These are phyloP conservation scores for Prionailurus bengalensis DNA, from an alignment of 2,113 vertebrate species.

Conservation along the genomic window DNA sequence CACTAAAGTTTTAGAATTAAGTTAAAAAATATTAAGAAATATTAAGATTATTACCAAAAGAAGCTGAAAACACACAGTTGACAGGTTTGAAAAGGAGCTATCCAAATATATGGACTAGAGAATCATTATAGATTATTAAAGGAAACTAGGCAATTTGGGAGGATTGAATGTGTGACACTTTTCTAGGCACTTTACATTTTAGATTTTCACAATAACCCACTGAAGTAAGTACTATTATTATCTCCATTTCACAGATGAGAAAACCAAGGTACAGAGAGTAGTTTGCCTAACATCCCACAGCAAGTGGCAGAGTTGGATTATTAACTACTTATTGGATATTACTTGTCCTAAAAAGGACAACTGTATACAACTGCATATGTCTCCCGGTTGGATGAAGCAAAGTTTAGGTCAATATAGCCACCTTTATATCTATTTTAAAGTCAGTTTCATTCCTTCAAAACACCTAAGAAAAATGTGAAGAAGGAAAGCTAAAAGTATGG, in stretches of 20 bases:
- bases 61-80: constrained; percentile 19
- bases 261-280: constrained; percentile 13
- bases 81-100: constrained; percentile 16
- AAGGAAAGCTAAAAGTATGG: neutral
- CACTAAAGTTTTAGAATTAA: constrained; percentile 49
- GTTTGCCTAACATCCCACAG: neutral
- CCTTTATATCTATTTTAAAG: constrained; percentile 19
- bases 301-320: neutral
- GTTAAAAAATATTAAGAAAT: constrained; percentile 17
- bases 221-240: neutral
- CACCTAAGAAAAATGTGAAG: constrained; percentile 42
- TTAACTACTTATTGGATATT: neutral
- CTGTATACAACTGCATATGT: neutral
- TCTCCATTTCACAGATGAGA: neutral
- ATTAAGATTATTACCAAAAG: neutral
- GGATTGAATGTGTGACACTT: neutral
- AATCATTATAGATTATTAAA: constrained; percentile 12
- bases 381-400: neutral
- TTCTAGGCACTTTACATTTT: constrained; percentile 45
- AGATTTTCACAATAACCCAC: neutral
- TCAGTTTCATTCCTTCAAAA: constrained; percentile 8
- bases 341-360: neutral
- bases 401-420: constrained; percentile 1
- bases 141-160: neutral
- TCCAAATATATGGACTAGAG: neutral